Conservation (phyloP, 2,797 vertebrate species). For the Todus mexicanus region DNA sequence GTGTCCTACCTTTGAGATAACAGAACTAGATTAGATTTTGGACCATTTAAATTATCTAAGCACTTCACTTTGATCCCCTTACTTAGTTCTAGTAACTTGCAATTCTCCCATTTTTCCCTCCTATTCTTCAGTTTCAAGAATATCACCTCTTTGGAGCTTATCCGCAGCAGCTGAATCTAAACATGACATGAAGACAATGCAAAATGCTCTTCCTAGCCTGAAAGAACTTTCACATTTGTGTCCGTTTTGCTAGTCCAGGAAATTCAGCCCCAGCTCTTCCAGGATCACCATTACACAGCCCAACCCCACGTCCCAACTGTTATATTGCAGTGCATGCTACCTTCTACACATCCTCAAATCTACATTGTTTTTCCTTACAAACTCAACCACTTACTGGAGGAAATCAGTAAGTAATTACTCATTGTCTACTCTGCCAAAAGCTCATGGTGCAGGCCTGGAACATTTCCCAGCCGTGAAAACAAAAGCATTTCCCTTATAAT, state of each 20-base stretch:
- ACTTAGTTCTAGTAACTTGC: background rate
- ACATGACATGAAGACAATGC: background rate
- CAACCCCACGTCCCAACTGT: background rate
- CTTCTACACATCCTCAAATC: background rate
- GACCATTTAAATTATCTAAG: background rate
- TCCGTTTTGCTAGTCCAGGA: background rate
- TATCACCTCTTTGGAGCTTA: background rate
- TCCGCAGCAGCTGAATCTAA: background rate
- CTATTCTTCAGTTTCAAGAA: background rate
- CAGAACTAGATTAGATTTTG: background rate
- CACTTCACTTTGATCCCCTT: background rate
- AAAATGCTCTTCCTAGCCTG: background rate
- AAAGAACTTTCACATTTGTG: background rate
- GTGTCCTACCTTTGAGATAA: background rate
- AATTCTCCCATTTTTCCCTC: background rate
- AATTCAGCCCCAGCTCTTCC: background rate
- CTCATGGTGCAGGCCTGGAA: conserved; percentile 25
- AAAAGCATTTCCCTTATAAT: background rate
- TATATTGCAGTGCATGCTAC: background rate
- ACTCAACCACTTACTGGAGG: background rate
- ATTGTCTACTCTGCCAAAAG: conserved; percentile 4
- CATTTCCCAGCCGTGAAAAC: background rate
- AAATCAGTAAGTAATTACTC: conserved; percentile 16
- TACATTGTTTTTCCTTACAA: background rate
- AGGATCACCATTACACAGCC: background rate